A percentile compares a stretch with the other conserved stretches of the same genome.
Conservation (phyloP, 2,888 invertebrate genomes). For the Trisateles emortualis region DNA sequence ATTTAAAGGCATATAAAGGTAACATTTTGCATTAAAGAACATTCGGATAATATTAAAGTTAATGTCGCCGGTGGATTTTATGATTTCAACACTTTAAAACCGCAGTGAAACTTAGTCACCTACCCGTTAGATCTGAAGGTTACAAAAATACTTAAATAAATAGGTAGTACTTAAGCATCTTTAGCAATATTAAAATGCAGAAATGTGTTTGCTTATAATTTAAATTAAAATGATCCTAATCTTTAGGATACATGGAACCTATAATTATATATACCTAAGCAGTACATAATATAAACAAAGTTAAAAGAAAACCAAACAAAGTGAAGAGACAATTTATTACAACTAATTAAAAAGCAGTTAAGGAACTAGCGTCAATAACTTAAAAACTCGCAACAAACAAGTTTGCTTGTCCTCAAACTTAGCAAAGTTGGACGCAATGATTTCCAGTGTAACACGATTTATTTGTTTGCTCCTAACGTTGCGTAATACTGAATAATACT, state of each 20-base stretch:
- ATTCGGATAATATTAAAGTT: slow-evolving; percentile 55
- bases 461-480: slow-evolving; percentile 65
- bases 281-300: not conserved
- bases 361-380: slow-evolving; percentile 40
- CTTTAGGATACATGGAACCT: no score
- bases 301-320: slow-evolving; percentile 2
- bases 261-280: no score
- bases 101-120: slow-evolving; percentile 57
- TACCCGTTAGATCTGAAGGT: slow-evolving; percentile 29
- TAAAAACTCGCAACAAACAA: slow-evolving; percentile 44
- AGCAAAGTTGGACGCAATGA: slow-evolving; percentile 45
- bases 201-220: no score
- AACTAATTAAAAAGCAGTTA: slow-evolving; percentile 41
- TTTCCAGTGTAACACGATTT: slow-evolving; percentile 55
- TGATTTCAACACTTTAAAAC: slow-evolving; percentile 54
- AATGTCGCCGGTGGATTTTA: slow-evolving; percentile 57
- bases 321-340: slow-evolving; percentile 19
- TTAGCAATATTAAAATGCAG: no score
- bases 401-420: slow-evolving; percentile 34
- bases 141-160: not conserved
- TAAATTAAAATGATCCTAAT: no score
- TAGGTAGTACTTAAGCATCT: no score
- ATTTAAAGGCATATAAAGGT: slow-evolving; percentile 56
- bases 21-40: slow-evolving; percentile 41
- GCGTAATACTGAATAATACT: slow-evolving; percentile 43